Conservation (phyloP, 2,888 invertebrate genomes). For the Xylota segnis region DNA sequence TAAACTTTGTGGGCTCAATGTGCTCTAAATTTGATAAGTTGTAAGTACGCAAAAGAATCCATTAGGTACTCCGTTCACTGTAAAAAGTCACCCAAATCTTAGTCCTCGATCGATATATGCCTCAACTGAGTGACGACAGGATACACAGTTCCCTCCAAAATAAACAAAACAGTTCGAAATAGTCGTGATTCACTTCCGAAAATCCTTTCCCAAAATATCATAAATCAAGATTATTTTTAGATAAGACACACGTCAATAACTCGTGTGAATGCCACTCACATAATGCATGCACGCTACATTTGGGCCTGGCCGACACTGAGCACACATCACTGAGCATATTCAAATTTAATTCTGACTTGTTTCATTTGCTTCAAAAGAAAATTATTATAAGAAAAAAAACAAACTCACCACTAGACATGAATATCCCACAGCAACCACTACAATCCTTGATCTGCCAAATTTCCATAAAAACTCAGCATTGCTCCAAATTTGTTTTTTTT, state of each 20-base stretch:
- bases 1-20: too few species aligned
- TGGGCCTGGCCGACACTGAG: not conserved
- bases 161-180: too few species aligned
- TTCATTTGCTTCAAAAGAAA: too few species aligned
- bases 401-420: constrained; percentile 22
- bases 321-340: constrained; percentile 15
- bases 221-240: constrained; percentile 11
- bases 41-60: too few species aligned
- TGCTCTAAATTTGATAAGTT: too few species aligned
- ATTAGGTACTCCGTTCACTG: too few species aligned
- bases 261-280: not conserved
- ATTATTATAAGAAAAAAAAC: too few species aligned
- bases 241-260: not conserved
- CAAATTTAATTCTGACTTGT: not conserved
- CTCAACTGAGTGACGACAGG: too few species aligned
- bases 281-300: not conserved
- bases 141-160: too few species aligned
- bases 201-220: constrained; percentile 1
- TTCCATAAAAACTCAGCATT: not conserved
- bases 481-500: not conserved
- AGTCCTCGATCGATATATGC: too few species aligned
- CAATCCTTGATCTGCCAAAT: constrained; percentile 5
- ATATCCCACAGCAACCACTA: constrained; percentile 17
- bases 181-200: not conserved
- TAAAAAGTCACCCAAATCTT: too few species aligned